Evolutionary conservation across 2,113 vertebrate species (phyloP).

Genomic region (Camelus dromedarius): DNA sequence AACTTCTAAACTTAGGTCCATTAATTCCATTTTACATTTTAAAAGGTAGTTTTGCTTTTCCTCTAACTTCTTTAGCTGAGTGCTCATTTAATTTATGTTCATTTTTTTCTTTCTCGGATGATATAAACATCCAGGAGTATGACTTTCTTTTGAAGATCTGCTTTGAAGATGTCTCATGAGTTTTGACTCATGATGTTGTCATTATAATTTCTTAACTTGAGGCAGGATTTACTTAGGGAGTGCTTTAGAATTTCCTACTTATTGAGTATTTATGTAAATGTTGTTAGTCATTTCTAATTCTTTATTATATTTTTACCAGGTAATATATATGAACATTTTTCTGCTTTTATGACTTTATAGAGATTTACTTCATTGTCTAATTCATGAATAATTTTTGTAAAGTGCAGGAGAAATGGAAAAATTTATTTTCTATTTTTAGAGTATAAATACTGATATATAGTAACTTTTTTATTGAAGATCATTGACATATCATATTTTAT

Average conservation of each 20-base stretch:
- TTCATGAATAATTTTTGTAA: slow-evolving; percentile 20
- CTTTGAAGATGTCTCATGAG: not conserved
- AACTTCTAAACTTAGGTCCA: slow-evolving; percentile 9
- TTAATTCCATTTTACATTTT: not conserved
- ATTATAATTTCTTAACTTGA: slow-evolving; percentile 18
- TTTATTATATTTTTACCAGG: slow-evolving; percentile 23
- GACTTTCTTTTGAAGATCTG: not conserved
- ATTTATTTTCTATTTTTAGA: slow-evolving; percentile 7
- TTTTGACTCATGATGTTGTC: not conserved
- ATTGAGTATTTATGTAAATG: not conserved
- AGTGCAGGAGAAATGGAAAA: not conserved
- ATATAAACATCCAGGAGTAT: not conserved
- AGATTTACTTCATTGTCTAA: slow-evolving; percentile 26
- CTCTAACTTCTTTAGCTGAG: not conserved
- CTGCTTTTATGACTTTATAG: slow-evolving; percentile 20
- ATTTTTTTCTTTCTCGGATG: not conserved
- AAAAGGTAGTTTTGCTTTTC: not conserved
- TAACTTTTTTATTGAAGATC: not conserved
- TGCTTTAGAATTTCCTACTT: slow-evolving; percentile 15
- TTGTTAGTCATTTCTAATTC: slow-evolving; percentile 18
- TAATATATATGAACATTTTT: not conserved
- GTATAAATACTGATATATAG: not conserved
- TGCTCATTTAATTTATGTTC: not conserved
- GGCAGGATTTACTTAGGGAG: not conserved
- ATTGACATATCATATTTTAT: not conserved